Evolutionary conservation across 92 coral and sea anemone genomes (phyloP), one percentile per base, ranked within the genome.

Genomic region (Epizoanthus illoricatus): DNA sequence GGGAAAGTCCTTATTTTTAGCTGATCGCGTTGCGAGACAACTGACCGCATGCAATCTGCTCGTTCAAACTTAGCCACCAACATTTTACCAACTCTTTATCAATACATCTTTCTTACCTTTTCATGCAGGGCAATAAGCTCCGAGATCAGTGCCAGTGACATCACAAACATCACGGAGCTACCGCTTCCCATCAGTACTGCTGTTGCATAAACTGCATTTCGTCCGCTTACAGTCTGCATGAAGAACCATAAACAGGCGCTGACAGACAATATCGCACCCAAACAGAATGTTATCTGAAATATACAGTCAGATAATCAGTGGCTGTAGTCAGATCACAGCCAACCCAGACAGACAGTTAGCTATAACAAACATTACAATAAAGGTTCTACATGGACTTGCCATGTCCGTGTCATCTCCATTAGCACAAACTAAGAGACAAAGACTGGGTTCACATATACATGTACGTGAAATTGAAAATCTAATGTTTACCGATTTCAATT

Each of bases 181-280:
- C 97, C 97, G 92, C 97, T 88, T 87, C 97, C 97, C 94, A 91
- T 91, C 16, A 93, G 89, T 9, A 88, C 89, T 39, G 92, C 81
- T 42, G 92, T 85, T 62, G 85, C 97, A 73, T 93, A 93, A 57
- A 91, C 92, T n/a, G 92, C 97, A 42, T 70, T 86, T 85, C 94
- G 90, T 60, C 65, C 87, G 80, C 81, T 86, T 16, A 82, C 76
- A 33, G 86, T 71, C 79, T 93, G 97, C 36, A 90, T 84, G 73
- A 83, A 91, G 80, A 90, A 93, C 97, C 97, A 93, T 62, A 90
- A 81, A 71, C 97, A 90, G 20, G 97, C 94, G 75, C 97, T 76
- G 2, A 91, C 66, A 10, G 92, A 85, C 65, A 86, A 28, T 23
- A 84, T 68, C 47, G 94, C 87, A 9, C 97, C 97, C 54, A 90